phyloP scores from a whole-genome alignment of 2,113 vertebrate genomes.

The Gyps fulvus region DNA sequence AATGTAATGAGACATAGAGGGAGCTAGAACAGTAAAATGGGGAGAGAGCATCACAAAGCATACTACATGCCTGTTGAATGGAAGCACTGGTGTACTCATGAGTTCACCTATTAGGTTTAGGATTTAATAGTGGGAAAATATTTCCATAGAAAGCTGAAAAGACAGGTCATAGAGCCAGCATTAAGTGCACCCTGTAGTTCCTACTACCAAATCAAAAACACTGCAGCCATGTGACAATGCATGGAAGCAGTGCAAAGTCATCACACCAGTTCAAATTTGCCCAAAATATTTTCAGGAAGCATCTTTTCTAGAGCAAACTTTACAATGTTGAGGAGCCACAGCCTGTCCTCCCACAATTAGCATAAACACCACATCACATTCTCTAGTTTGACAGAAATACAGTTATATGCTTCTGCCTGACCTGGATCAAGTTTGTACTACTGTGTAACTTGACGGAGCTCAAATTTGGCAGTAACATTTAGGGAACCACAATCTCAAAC shows the following conservation, averaged over 20 bases:
- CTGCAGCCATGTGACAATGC: background rate
- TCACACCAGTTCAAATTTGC: background rate
- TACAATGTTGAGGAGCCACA: background rate
- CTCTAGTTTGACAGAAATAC: background rate
- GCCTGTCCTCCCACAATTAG: background rate
- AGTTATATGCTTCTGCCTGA: background rate
- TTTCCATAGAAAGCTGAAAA: background rate
- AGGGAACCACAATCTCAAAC: background rate
- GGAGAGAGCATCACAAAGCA: background rate
- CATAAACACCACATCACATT: background rate
- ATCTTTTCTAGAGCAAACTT: background rate
- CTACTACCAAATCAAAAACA: background rate
- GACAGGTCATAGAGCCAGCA: background rate
- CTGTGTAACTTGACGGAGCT: background rate
- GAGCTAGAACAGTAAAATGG: rapidly evolving
- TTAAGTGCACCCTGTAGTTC: background rate
- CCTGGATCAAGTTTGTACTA: background rate
- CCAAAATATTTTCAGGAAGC: background rate
- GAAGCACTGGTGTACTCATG: background rate
- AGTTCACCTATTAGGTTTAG: rapidly evolving
- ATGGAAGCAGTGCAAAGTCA: background rate
- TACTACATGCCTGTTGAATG: rapidly evolving
- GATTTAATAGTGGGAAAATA: background rate
- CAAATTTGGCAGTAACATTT: background rate
- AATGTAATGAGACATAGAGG: rapidly evolving